Evolutionary conservation across 2,113 vertebrate species (phyloP), one percentile per base, ranked within the genome.

Genomic region (Pantherophis guttatus): DNA sequence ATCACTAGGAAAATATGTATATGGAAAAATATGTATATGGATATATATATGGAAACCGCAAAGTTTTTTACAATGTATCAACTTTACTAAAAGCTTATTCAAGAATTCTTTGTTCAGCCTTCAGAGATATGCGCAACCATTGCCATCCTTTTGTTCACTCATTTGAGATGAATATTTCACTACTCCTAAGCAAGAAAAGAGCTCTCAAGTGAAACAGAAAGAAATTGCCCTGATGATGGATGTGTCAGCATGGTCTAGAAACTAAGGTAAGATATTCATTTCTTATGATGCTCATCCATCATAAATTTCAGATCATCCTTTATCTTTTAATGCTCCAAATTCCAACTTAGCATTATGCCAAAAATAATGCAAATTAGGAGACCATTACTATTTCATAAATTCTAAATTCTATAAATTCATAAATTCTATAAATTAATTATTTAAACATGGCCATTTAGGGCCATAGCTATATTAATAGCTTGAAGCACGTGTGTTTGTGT

Each of bases 201-300:
- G 13, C 65, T 58, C 57, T 93, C 57, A 90, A 26, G 55, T 90
- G 92, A 93, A 65, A n/a, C 81, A 90, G 24, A 90, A 58, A 65
- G 23, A 87, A 93, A 93, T 90, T 90, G 57, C 92, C 65, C 81
- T 52, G 50, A 87, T 93, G 92, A 93, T 90, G 48, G 75, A 90
- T 93, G 75, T 90, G 81, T 87, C 70, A 39, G 57, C 81, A 70
- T 58, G 54, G 90, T 48, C 50, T 90, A 93, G 89, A 93, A 90
- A 54, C 48, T 58, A 86, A 90, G 88, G 92, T 90, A 86, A 90
- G 50, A 93, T 90, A 93, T 87, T 24, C 57, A 87, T 29, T 87
- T 93, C 88, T 81, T 65, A 85, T 50, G 23, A 57, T 85, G n/a
- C 39, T 54, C 87, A 92, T 85, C 54, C 87, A 50, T 92, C 89